Conservation (phyloP, 2,888 invertebrate genomes). For the Volucella inanis region DNA sequence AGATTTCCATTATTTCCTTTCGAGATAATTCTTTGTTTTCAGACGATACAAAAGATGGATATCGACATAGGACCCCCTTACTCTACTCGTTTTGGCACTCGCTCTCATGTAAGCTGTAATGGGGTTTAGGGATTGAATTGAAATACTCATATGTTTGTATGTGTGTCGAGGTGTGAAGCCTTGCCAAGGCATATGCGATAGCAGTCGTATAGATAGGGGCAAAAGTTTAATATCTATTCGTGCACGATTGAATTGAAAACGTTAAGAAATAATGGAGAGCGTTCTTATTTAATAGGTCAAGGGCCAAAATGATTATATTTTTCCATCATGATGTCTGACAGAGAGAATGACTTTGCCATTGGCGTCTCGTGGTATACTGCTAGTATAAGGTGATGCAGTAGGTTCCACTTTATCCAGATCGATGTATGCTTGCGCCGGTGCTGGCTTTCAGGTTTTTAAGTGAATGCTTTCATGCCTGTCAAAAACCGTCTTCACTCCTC, state of each 20-base stretch:
- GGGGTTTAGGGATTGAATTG: too few relatives aligned
- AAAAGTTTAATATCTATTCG: conserved; percentile 17
- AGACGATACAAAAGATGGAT: conserved; percentile 6
- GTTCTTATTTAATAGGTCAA: conserved; percentile 71
- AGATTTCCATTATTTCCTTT: conserved; percentile 62
- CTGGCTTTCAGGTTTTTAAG: conserved; percentile 54
- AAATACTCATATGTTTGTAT: background rate
- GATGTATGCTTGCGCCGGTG: conserved; percentile 54
- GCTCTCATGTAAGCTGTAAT: too few relatives aligned
- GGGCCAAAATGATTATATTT: conserved; percentile 69
- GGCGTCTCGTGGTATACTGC: too few relatives aligned
- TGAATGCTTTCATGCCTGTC: conserved; percentile 58
- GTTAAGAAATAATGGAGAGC: conserved; percentile 46
- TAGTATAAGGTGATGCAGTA: conserved; percentile 36
- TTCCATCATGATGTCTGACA: conserved; percentile 64
- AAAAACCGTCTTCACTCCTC: conserved; percentile 21
- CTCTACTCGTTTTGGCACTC: too few relatives aligned
- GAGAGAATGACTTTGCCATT: background rate
- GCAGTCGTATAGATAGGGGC: conserved; percentile 23
- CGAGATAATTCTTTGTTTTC: conserved; percentile 38
- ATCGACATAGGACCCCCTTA: background rate
- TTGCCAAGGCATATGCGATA: background rate
- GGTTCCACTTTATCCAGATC: conserved; percentile 54
- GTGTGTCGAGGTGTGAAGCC: background rate
- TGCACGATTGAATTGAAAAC: conserved; percentile 37